Base-by-base conservation (phyloP, 2,113 vertebrate genomes). In the Caranx melampygus region DNA sequence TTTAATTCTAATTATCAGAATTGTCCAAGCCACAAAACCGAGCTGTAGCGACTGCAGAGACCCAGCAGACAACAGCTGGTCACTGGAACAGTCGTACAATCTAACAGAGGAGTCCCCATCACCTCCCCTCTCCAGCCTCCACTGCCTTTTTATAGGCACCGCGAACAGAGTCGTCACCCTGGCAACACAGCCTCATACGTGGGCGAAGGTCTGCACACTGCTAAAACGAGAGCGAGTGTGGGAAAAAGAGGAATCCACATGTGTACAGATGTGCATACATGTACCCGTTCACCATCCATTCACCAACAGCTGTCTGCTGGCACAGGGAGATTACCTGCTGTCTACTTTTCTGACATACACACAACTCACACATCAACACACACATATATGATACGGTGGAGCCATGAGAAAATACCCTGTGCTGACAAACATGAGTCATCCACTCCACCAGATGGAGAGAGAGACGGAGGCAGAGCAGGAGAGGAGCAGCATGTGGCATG, bases 321-420 rank as follows among this genome's bases (percentile, higher is more conserved):
- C 51, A 35, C n/a, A 26, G 26, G 13, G 13, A 31, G 62, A 40
- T 12, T 35, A 55, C 60, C 69, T n/a, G 16, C 54, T 57, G 13
- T 69, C 31, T 15, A 11, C 33, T 64, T 65, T 35, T 40, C 51
- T 63, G 54, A 66, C 7, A 20, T 16, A 18, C 3, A 52, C 18
- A 52, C 49, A n/a, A n/a, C 60, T 54, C 44, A 61, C 3, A 51
- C 68, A 52, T 31, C 26, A 14, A 15, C 20, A 59, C 3, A 18
- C 13, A 49, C 54, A 75, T 26, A 18, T 45, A 42, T 6, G 4
- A 55, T n/a, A 66, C 47, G n/a, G 6, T 44, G n/a, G 33, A 74
- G 70, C 54, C 49, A 47, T 54, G 54, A 85, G 85, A 87, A 84
- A 89, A 86, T 75, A 82, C 88, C 72, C 78, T 84, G 18, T 0